Evolutionary conservation across 2,888 invertebrate genomes (phyloP).

Genomic region (Athalia cordata): DNA sequence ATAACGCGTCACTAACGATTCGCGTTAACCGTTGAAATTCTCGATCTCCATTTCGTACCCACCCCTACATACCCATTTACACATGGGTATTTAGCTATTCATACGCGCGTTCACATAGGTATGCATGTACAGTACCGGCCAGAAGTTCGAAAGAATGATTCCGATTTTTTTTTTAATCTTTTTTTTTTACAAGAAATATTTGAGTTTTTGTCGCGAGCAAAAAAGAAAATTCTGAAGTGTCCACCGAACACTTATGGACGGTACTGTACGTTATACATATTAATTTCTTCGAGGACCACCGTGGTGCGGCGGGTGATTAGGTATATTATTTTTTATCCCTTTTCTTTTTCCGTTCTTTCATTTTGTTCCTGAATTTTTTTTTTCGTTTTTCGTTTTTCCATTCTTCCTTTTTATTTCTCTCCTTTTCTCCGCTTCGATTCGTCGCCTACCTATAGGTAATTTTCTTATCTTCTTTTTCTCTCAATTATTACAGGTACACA

Average conservation of each 20-base stretch:
- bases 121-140: too few relatives aligned
- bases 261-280: too few relatives aligned
- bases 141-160: too few relatives aligned
- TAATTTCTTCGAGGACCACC: background rate
- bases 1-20: background rate
- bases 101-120: background rate
- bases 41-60: background rate
- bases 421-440: background rate
- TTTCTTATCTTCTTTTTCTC: too few relatives aligned
- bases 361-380: background rate
- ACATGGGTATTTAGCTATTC: background rate
- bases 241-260: too few relatives aligned
- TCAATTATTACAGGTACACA: too few relatives aligned
- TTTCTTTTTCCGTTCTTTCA: background rate
- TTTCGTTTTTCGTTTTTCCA: background rate
- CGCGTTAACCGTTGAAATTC: background rate
- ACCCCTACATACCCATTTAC: background rate
- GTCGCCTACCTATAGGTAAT: too few relatives aligned
- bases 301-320: background rate
- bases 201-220: too few relatives aligned
- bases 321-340: background rate
- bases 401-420: conserved; percentile 8
- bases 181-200: too few relatives aligned
- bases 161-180: too few relatives aligned
- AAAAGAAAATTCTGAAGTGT: too few relatives aligned